Conservation (phyloP, 2,113 vertebrate species). For the Thalassoma bifasciatum region DNA sequence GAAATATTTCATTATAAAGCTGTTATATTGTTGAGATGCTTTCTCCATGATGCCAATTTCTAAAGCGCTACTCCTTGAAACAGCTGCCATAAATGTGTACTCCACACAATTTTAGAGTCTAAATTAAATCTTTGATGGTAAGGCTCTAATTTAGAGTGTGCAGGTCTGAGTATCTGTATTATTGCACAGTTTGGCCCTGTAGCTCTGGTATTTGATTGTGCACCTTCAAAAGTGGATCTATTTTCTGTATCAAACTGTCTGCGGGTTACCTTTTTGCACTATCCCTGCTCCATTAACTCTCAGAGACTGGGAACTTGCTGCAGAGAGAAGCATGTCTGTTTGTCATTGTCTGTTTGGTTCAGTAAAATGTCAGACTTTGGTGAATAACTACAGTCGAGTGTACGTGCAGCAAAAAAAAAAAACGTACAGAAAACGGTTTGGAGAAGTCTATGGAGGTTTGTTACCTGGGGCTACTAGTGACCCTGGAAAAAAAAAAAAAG, state of each 20-base stretch:
- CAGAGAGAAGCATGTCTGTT: conserved; percentile 5
- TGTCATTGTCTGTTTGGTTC: background rate
- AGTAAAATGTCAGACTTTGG: conserved; percentile 31
- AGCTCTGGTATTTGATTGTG: background rate
- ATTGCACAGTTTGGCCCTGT: background rate
- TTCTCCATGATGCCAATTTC: background rate
- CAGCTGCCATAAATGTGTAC: background rate
- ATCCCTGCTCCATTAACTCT: conserved; percentile 3
- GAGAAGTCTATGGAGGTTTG: background rate
- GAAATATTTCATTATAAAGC: conserved; percentile 12
- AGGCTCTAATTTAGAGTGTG: too few relatives aligned
- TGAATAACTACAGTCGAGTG: background rate
- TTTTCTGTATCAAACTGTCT: conserved; percentile 29
- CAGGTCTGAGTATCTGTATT: too few relatives aligned
- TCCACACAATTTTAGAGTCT: too few relatives aligned
- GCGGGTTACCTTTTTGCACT: conserved; percentile 3
- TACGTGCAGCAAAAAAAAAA: background rate
- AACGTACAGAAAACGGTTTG: background rate
- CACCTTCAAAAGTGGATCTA: background rate
- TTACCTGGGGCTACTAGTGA: background rate
- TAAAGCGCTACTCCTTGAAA: background rate
- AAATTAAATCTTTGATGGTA: too few relatives aligned
- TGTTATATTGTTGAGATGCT: conserved; percentile 9
- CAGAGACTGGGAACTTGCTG: conserved; percentile 19
- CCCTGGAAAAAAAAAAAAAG: background rate